phyloP scores from a whole-genome alignment of 2,888 invertebrate genomes.

The Hyles lineata region DNA sequence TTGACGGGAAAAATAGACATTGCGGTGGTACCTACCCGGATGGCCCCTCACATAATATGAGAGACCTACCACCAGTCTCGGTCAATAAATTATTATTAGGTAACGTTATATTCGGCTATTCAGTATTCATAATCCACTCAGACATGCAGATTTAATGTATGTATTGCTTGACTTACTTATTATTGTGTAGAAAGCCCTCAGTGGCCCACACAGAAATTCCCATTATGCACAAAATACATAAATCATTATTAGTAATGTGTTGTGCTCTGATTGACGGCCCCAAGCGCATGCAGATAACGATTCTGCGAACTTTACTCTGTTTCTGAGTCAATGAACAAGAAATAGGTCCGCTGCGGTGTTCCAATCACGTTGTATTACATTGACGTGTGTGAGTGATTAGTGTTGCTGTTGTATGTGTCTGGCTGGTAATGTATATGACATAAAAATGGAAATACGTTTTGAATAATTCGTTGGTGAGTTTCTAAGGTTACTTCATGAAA shows the following conservation, averaged over 20 bases:
- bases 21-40: too few species aligned
- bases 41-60: too few species aligned
- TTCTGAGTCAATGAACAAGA: conserved; percentile 50
- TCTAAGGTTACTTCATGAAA: too few species aligned
- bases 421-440: not conserved
- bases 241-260: not conserved
- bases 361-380: not conserved
- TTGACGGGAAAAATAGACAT: too few species aligned
- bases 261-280: conserved; percentile 11
- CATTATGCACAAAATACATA: not conserved
- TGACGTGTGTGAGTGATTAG: not conserved
- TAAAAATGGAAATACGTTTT: not conserved
- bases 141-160: conserved; percentile 12
- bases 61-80: too few species aligned
- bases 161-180: too few species aligned
- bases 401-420: not conserved
- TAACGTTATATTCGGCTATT: not conserved
- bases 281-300: conserved; percentile 2
- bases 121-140: conserved; percentile 17
- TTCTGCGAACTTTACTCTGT: conserved; percentile 37
- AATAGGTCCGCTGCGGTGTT: conserved; percentile 38
- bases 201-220: not conserved
- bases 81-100: not conserved
- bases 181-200: too few species aligned
- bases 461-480: too few species aligned